Evolutionary conservation across 2,888 invertebrate species (phyloP).

Genomic region (Corythucha ciliata): DNA sequence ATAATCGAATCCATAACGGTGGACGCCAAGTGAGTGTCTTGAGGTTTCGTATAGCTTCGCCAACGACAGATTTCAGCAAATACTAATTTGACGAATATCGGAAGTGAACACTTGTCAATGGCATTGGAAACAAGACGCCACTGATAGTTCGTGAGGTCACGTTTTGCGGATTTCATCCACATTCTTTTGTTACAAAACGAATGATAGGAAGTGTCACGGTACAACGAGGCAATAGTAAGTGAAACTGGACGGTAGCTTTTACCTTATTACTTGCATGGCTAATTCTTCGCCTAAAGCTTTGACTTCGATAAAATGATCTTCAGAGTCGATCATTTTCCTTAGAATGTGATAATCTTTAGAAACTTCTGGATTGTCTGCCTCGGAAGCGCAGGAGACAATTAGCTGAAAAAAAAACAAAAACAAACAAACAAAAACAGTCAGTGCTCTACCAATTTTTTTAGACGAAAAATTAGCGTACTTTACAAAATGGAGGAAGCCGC

Average conservation of each 20-base stretch:
- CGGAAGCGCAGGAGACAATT: slow-evolving; percentile 82
- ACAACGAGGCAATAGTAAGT: background rate
- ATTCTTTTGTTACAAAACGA: too few relatives aligned
- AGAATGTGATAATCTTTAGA: slow-evolving; percentile 79
- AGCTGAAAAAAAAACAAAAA: slow-evolving; percentile 48
- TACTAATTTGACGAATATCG: slow-evolving; percentile 93
- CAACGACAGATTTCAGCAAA: slow-evolving; percentile 96
- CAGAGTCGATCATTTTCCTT: slow-evolving; percentile 76
- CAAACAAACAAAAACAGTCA: background rate
- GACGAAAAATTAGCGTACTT: slow-evolving; percentile 48
- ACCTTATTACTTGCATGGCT: slow-evolving; percentile 74
- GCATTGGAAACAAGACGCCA: slow-evolving; percentile 92
- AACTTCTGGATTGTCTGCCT: slow-evolving; percentile 74
- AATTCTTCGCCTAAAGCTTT: slow-evolving; percentile 83
- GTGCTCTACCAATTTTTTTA: background rate
- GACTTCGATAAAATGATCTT: slow-evolving; percentile 83
- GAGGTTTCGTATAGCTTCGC: slow-evolving; percentile 91
- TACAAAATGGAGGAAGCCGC: slow-evolving; percentile 75
- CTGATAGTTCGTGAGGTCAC: slow-evolving; percentile 85
- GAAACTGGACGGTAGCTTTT: background rate
- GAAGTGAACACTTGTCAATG: slow-evolving; percentile 83
- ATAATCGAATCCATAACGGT: slow-evolving; percentile 96
- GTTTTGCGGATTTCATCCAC: slow-evolving; percentile 85
- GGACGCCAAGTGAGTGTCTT: slow-evolving; percentile 83
- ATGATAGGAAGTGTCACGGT: background rate